phyloP scores from a whole-genome alignment of 2,113 vertebrate genomes.

The Pseudorhombus dupliciocellatus region DNA sequence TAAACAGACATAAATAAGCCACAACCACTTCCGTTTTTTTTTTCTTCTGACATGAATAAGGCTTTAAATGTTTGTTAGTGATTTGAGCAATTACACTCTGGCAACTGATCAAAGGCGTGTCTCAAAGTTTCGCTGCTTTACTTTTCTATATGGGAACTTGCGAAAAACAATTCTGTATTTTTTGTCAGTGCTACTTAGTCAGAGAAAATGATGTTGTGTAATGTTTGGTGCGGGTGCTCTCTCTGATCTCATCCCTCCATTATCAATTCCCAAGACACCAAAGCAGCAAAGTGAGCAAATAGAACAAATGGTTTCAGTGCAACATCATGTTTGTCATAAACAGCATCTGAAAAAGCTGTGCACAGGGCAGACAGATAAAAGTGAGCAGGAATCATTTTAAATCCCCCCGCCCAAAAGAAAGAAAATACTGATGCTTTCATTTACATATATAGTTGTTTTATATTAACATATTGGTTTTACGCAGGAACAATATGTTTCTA shows the following conservation, averaged over 20 bases:
- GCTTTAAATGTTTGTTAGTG: conserved; percentile 1
- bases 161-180: neutral
- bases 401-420: no score
- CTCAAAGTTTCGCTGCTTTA: neutral
- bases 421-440: no score
- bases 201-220: neutral
- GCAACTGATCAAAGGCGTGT: neutral
- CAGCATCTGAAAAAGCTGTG: neutral
- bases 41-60: neutral
- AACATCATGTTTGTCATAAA: neutral
- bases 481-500: no score
- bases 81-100: conserved; percentile 2
- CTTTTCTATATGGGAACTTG: neutral
- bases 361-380: neutral
- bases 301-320: conserved; percentile 2
- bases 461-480: no score
- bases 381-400: no score
- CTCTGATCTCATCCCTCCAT: neutral
- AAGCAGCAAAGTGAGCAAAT: neutral
- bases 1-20: neutral
- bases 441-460: no score
- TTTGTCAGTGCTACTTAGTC: neutral
- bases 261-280: conserved; percentile 6
- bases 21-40: neutral
- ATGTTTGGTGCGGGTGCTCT: neutral